phyloP scores from a whole-genome alignment of 2,797 vertebrate species.

The Acridotheres tristis region DNA sequence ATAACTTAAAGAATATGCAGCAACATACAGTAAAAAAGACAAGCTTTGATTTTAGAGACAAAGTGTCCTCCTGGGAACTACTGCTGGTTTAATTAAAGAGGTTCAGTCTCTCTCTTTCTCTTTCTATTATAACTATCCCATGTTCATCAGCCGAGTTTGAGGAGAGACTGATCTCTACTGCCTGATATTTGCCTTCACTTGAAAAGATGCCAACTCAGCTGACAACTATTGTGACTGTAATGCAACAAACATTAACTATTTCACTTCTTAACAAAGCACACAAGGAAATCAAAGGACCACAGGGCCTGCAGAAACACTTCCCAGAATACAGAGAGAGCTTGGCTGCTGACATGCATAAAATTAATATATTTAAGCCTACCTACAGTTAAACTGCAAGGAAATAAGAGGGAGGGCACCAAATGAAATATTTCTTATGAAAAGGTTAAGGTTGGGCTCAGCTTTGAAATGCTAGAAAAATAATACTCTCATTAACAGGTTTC shows the following conservation, averaged over 20 bases:
- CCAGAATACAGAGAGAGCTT: background rate
- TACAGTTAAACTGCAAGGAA: background rate
- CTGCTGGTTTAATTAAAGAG: conserved; percentile 33
- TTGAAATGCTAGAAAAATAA: background rate
- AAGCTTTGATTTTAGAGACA: conserved; percentile 1
- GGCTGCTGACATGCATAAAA: background rate
- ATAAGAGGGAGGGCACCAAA: background rate
- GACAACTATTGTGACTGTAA: background rate
- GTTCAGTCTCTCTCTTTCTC: background rate
- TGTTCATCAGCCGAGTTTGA: background rate
- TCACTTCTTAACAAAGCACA: background rate
- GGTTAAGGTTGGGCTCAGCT: background rate
- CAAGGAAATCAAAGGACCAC: background rate
- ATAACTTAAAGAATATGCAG: background rate
- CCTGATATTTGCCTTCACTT: background rate
- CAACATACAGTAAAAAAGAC: background rate
- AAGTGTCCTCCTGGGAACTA: background rate
- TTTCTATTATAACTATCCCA: background rate
- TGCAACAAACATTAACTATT: background rate
- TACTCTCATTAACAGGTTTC: background rate
- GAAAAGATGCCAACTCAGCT: background rate
- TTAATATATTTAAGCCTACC: background rate
- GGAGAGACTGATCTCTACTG: background rate
- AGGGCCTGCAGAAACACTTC: background rate
- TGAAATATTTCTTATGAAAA: background rate